Base-by-base conservation (phyloP, 2,888 invertebrate genomes). In the Abscondita cerata region DNA sequence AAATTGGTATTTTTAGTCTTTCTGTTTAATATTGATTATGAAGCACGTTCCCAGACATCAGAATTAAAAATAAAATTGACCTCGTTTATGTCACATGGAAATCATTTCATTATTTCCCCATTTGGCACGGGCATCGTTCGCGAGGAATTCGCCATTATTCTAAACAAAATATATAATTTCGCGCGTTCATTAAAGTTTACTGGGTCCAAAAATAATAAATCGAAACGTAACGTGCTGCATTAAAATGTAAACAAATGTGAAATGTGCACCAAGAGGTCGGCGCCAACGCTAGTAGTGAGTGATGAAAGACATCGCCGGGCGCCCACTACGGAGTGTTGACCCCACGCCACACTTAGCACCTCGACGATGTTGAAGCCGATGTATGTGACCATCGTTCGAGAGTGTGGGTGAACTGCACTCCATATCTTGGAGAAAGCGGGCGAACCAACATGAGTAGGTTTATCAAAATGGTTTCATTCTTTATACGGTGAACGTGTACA, bases 241-340 rank as follows among this genome's bases (percentile, higher is more conserved):
- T 54, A 56, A 61, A 64, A 61, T 47, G 54, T 62, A 64, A 67
- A 67, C 67, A 65, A 65, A 62, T 54, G 59, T 64, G 52, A 62
- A 55, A 46, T 53, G 60, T 65, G 58, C 61, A 67, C 65, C 67
- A 67, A 67, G 65, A 61, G 63, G 65, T 61, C 65, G 67, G 67
- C 67, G 67, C 67, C 67, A 67, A 67, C 63, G 63, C 64, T 51
- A 57, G 55, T 57, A 59, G 59, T 65, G 63, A 67, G 57, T 67
- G 63, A 67, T 67, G 65, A 67, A 67, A 67, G 67, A 65, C 67
- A 67, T 67, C 67, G 56, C 60, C 67, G 65, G 64, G 65, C 67
- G 67, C 67, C 67, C 67, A 67, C 67, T 60, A 40, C 60, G 57
- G 66, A 66, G 64, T 66, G 64, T 64, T 66, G 66, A 66, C 66